Evolutionary conservation across 1,140 invertebrate species (phyloP), one percentile per base, ranked within the genome.

Genomic region (Zeugodacus cucurbitae): DNA sequence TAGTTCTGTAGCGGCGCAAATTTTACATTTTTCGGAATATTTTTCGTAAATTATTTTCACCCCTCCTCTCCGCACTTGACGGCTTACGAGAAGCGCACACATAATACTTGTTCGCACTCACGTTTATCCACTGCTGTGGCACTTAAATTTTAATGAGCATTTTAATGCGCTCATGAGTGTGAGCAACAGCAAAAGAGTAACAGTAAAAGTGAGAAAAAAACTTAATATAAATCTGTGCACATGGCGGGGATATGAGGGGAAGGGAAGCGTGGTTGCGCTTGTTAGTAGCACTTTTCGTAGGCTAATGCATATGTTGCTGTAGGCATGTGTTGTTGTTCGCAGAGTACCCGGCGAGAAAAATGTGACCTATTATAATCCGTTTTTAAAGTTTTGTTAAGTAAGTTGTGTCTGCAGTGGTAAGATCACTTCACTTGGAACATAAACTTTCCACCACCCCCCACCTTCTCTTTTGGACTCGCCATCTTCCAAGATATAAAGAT

Each of bases 121-220:
- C 70, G 20, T 78, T 78, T 78, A 44, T 44, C n/a, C 41, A 82
- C 41, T 41, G 70, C 29, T 11, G 74, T 8, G 41, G 11, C 74
- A 82, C 74, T 82, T 82, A 82, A 82, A 82, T 48, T 82, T 82
- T 82, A 82, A 82, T 82, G 74, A 48, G 37, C 74, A 82, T 48
- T 82, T 82, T 82, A 82, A 82, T 82, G 74, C 74, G 41, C 74
- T 82, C 74, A 82, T 48, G 74, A 48, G 74, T 29, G 37, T 17
- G 44, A 48, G 41, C 22, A 82, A 48, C 41, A 57, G n/a, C 48
- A 78, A 70, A 70, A 17, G 48, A 48, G 67, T 88, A 48, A 32
- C 70, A 70, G 48, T n/a, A n/a, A 88, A 57, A 58, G n/a, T 34
- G 32, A 41, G n/a, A 44, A 54, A 87, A 57, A 48, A 78, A 88